Evolutionary conservation across 2,113 vertebrate genomes (phyloP), one percentile per base, ranked within the genome.

Genomic region (Lota lota): DNA sequence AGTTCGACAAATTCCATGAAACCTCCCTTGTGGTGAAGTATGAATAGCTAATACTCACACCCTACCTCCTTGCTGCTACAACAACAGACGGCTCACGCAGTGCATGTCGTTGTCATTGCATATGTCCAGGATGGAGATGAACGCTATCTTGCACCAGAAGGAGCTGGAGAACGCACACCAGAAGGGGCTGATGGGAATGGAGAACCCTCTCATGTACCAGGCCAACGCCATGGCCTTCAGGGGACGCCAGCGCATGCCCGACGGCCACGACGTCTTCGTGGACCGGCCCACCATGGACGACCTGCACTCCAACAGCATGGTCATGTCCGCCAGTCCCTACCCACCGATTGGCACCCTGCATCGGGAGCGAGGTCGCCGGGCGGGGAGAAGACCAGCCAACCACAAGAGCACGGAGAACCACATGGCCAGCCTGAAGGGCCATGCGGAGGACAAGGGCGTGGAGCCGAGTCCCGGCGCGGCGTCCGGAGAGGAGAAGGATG

Each of bases 141-240:
- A 93, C 54, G 93, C 95, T 77, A 93, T 98, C 81, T 92, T 96
- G 76, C 96, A 98, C 75, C 95, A 98, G 82, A 96, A 96, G 73
- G 95, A 94, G 80, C 88, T 96, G 81, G 96, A 97, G 83, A 96
- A 94, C 40, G 91, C 93, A 56, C 95, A 95, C 36, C 91, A 94
- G 74, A 95, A 95, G 86, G 93, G 94, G 5, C 87, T 94, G 0
- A 79, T 94, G 68, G 92, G 92, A 53, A 88, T 95, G 3, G 94
- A 95, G 19, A 84, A 90, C 14, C 93, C 94, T 12, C 89, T 94
- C 81, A 84, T 95, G 15, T 97, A 93, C 79, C 87, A 93, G n/a
- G 77, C 91, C 8, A 93, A 90, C 69, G 86, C 90, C 51, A 85
- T 93, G 66, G 70, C 93, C n/a, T 93, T 93, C 84, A 93, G 94